Evolutionary conservation across 2,888 invertebrate genomes (phyloP).

Genomic region (Sinopyrophorus schimmeli): DNA sequence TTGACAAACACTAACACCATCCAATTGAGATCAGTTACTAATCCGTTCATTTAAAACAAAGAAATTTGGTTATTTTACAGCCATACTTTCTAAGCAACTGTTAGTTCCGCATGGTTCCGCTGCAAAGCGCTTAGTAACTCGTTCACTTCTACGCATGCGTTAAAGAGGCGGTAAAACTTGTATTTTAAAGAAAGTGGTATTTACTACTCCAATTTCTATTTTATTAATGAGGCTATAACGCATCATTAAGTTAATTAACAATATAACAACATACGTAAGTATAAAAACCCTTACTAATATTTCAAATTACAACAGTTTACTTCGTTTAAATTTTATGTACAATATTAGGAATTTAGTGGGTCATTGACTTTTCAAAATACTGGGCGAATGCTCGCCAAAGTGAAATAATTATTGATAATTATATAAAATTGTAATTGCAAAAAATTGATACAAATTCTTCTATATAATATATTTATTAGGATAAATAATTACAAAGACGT

Average conservation of each 20-base stretch:
- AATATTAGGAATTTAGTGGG: slow-evolving; percentile 30
- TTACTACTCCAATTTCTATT: slow-evolving; percentile 16
- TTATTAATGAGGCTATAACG: slow-evolving; percentile 11
- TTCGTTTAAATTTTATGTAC: slow-evolving; percentile 12
- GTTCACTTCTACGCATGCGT: slow-evolving; percentile 23
- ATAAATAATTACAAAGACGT: too few relatives aligned
- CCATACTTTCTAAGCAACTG: slow-evolving; percentile 48
- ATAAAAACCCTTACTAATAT: not conserved
- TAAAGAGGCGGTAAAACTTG: slow-evolving; percentile 20
- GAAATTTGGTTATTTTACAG: slow-evolving; percentile 56
- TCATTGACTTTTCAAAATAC: slow-evolving; percentile 33
- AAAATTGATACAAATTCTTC: too few relatives aligned
- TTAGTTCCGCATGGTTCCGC: slow-evolving; percentile 34
- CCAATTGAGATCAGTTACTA: slow-evolving; percentile 40
- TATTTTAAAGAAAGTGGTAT: slow-evolving; percentile 19
- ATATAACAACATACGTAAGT: not conserved
- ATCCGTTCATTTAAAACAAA: slow-evolving; percentile 53
- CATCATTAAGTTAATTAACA: slow-evolving; percentile 2
- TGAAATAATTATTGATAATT: slow-evolving; percentile 17
- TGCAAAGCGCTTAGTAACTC: slow-evolving; percentile 30
- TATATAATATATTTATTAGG: too few relatives aligned
- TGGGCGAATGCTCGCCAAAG: slow-evolving; percentile 20
- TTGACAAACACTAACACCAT: slow-evolving; percentile 21
- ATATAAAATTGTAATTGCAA: slow-evolving; percentile 2
- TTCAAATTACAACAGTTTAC: not conserved